Evolutionary conservation across 2,113 vertebrate genomes (phyloP), one percentile per base, ranked within the genome.

Genomic region (Noctilio leporinus): DNA sequence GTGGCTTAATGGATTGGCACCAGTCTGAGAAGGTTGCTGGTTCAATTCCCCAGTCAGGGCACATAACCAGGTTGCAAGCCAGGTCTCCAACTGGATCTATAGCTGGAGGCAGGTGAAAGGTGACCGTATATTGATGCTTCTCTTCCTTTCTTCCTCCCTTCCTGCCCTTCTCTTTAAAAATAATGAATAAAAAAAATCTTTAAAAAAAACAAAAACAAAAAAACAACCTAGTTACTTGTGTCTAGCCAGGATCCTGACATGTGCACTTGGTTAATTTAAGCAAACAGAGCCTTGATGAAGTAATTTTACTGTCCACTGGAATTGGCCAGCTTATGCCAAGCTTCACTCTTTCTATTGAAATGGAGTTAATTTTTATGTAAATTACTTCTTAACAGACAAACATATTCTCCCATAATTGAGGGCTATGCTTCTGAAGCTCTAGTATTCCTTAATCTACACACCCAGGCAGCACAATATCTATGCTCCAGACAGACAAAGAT

Each of bases 311-410:
- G 91, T 98, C 98, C 98, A 98, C 95, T 28, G 98, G 98, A 98
- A 98, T 97, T 98, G 98, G 98, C 98, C 98, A 97, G 98, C 98
- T 98, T 98, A 98, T 97, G 98, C 98, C 83, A 97, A 98, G 98
- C 97, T 98, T 98, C 97, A 97, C 98, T 98, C 98, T 98, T 98
- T 98, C 98, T 93, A 82, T 98, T 98, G 98, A 98, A 98, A 98
- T 98, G 98, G 98, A 98, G 98, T 99, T 99, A 98, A 99, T 99
- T 99, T 99, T 98, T 96, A 0, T 98, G 98, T 98, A 98, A 99
- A 99, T 99, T 98, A 98, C 98, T 98, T 98, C 98, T 98, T 98
- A 98, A 97, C 97, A 98, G 98, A 98, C 98, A 98, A 98, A 98
- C 98, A 98, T 97, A 97, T 98, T 98, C 98, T 98, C 98, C 98